Conservation (phyloP, 2,113 vertebrate genomes). For the Anas platyrhynchos region DNA sequence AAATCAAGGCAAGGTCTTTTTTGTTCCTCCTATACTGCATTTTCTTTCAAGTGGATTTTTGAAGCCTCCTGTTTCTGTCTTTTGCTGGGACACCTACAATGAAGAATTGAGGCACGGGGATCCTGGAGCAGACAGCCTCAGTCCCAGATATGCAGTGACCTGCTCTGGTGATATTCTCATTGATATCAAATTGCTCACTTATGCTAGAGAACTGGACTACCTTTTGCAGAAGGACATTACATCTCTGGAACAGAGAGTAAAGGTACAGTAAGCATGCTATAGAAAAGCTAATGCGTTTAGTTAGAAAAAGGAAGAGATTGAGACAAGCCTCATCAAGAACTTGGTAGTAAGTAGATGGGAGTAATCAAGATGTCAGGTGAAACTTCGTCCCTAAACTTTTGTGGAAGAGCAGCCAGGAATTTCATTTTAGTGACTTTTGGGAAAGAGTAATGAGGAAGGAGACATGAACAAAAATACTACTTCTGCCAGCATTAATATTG, state of each 20-base stretch:
- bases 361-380: not conserved
- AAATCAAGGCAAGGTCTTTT: not conserved
- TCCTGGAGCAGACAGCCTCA: not conserved
- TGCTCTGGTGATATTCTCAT: not conserved
- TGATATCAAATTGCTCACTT: not conserved
- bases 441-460: not conserved
- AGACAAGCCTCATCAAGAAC: not conserved
- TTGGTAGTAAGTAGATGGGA: not conserved
- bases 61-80: not conserved
- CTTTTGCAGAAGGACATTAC: not conserved
- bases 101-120: not conserved
- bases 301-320: not conserved
- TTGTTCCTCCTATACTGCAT: not conserved
- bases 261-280: not conserved
- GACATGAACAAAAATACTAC: not conserved
- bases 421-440: not conserved
- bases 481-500: not conserved
- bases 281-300: not conserved
- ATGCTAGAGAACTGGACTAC: not conserved
- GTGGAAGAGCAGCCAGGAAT: not conserved
- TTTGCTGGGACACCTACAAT: too few relatives aligned
- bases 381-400: not conserved
- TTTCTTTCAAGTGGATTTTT: not conserved
- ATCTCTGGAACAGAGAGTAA: not conserved
- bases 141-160: not conserved